Conservation (phyloP, 2,888 invertebrate species). For the Schizotus pectinicornis region DNA sequence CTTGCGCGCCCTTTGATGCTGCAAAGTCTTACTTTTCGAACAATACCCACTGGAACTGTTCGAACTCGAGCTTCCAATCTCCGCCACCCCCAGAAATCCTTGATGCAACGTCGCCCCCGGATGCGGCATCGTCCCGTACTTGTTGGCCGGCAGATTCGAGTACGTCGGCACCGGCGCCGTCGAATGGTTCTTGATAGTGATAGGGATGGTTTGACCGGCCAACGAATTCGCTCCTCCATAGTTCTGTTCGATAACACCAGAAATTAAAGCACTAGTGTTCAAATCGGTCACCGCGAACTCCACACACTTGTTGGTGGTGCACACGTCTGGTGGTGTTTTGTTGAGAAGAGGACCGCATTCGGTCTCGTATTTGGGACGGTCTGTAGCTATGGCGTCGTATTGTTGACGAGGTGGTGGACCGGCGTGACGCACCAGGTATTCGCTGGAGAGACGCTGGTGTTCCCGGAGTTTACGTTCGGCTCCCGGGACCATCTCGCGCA, state of each 20-base stretch:
- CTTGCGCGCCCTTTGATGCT: slow-evolving; percentile 52
- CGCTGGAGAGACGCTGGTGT: slow-evolving; percentile 62
- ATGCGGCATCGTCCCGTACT: slow-evolving; percentile 55
- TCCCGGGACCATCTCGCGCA: slow-evolving; percentile 67
- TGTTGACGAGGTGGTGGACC: slow-evolving; percentile 41
- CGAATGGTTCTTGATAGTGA: slow-evolving; percentile 56
- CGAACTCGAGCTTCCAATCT: slow-evolving; percentile 54
- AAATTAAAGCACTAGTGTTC: slow-evolving; percentile 41
- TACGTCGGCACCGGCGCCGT: slow-evolving; percentile 41
- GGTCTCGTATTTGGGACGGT: slow-evolving; percentile 50
- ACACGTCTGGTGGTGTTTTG: slow-evolving; percentile 60
- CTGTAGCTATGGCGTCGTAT: slow-evolving; percentile 46
- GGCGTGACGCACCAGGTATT: slow-evolving; percentile 58
- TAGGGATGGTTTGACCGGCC: slow-evolving; percentile 60
- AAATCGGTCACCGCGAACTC: slow-evolving; percentile 45
- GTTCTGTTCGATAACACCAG: slow-evolving; percentile 45
- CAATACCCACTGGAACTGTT: slow-evolving; percentile 53
- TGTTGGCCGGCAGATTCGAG: slow-evolving; percentile 44
- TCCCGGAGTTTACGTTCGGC: slow-evolving; percentile 65
- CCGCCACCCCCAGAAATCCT: slow-evolving; percentile 56
- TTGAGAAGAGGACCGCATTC: slow-evolving; percentile 57
- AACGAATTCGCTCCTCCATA: slow-evolving; percentile 41
- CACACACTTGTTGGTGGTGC: slow-evolving; percentile 56
- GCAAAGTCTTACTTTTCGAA: slow-evolving; percentile 55
- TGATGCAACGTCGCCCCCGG: slow-evolving; percentile 54